Evolutionary conservation across 2,113 vertebrate species (phyloP).

Genomic region (Hucho hucho): DNA sequence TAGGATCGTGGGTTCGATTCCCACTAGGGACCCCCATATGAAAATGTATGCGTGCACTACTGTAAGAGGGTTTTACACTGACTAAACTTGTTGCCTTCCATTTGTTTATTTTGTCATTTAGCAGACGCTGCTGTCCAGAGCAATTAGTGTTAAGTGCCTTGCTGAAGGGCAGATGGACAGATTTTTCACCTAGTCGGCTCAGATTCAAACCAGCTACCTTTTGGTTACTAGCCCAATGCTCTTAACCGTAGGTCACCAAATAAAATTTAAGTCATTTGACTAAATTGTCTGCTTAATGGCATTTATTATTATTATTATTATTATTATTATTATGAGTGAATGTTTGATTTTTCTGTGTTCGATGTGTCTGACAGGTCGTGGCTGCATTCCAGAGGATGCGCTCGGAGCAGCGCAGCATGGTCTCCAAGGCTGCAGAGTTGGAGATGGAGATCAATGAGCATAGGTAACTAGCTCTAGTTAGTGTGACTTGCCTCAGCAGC

Average conservation of each 20-base stretch:
- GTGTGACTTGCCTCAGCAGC: too few species aligned
- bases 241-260: too few species aligned
- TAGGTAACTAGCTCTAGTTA: slow-evolving; percentile 57
- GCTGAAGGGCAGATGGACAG: too few species aligned
- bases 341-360: background rate
- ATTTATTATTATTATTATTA: too few species aligned
- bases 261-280: background rate
- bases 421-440: slow-evolving; percentile 86
- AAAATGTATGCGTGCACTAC: too few species aligned
- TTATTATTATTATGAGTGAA: background rate
- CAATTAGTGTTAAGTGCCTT: too few species aligned
- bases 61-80: background rate
- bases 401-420: slow-evolving; percentile 87
- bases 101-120: background rate
- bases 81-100: background rate
- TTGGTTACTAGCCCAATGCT: too few species aligned
- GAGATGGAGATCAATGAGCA: slow-evolving; percentile 95
- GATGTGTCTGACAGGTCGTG: slow-evolving; percentile 76
- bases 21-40: too few species aligned
- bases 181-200: too few species aligned
- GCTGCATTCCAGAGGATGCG: slow-evolving; percentile 88
- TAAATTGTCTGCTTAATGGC: background rate
- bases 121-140: too few species aligned
- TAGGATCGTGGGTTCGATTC: too few species aligned
- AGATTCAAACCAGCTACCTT: too few species aligned